Evolutionary conservation across 2,113 vertebrate genomes (phyloP).

Genomic region (Prietella phreatophila): DNA sequence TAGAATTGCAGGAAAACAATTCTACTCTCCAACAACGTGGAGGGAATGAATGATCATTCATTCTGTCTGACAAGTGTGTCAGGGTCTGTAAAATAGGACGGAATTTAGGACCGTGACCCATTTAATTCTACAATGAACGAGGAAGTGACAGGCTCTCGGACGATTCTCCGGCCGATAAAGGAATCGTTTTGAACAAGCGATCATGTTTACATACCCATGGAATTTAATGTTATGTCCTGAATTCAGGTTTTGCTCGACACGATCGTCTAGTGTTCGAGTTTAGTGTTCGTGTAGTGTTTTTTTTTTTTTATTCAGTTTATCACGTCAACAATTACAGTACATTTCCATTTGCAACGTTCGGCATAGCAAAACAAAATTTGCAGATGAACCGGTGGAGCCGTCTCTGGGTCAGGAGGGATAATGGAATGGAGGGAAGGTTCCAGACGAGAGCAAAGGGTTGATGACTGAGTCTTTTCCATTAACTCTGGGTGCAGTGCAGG

Average conservation of each 20-base stretch:
- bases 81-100: conserved; percentile 43
- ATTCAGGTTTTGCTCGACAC: neutral
- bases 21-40: neutral
- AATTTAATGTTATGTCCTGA: neutral
- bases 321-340: conserved; percentile 5
- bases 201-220: neutral
- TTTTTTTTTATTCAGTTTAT: neutral
- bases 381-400: conserved; percentile 61
- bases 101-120: conserved; percentile 30
- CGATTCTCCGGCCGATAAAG: neutral
- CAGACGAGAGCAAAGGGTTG: conserved; percentile 51
- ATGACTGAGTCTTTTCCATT: conserved; percentile 73
- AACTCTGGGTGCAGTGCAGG: conserved; percentile 60
- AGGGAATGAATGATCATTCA: neutral
- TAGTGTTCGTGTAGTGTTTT: neutral
- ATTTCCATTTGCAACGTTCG: conserved; percentile 12
- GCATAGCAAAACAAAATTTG: conserved; percentile 39
- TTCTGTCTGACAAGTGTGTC: conserved; percentile 27
- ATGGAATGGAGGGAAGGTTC: conserved; percentile 64
- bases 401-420: conserved; percentile 62
- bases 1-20: conserved; percentile 13
- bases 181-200: neutral
- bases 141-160: neutral
- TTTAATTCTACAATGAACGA: conserved; percentile 1
- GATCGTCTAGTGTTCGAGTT: neutral